Percentiles rank a stretch among this genome's conserved stretches.
phyloP scores from a whole-genome alignment of 92 coral and sea anemone genomes.

The Porites rus region DNA sequence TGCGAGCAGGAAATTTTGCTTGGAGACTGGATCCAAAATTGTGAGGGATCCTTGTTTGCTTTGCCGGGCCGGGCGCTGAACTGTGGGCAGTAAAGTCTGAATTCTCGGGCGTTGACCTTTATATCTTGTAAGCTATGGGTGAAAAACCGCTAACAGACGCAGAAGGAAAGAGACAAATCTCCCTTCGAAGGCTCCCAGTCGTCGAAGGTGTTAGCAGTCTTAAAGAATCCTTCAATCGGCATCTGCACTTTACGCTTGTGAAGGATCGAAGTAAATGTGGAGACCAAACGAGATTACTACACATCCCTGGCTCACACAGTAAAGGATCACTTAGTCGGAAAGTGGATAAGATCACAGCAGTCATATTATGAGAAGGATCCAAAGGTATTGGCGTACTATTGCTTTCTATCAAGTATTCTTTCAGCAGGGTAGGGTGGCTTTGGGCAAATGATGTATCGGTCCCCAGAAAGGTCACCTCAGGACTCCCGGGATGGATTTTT shows the following conservation, averaged over 20 bases:
- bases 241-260: conserved; percentile 93
- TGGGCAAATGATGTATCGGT: too few relatives aligned
- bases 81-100: neutral
- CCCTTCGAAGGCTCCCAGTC: conserved; percentile 93
- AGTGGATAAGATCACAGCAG: conserved; percentile 99
- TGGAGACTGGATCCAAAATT: conserved; percentile 25
- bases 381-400: conserved; percentile 69
- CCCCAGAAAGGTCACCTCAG: too few relatives aligned
- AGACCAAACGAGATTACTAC: conserved; percentile 91
- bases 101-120: neutral
- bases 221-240: conserved; percentile 96
- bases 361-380: conserved; percentile 97
- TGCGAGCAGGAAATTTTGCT: too few relatives aligned
- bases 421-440: too few relatives aligned
- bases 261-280: conserved; percentile 98
- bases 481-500: too few relatives aligned
- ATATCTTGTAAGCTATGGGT: conserved; percentile 48
- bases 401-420: too few relatives aligned
- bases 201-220: conserved; percentile 90
- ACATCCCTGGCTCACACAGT: conserved; percentile 90
- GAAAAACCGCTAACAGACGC: conserved; percentile 89
- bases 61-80: neutral
- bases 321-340: conserved; percentile 91
- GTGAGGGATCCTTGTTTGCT: conserved; percentile 9
- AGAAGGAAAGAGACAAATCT: conserved; percentile 92